A percentile compares a stretch with the other conserved stretches of the same genome.
Evolutionary conservation across 2,797 vertebrate species (phyloP).

Genomic region (Malacoraja senta): DNA sequence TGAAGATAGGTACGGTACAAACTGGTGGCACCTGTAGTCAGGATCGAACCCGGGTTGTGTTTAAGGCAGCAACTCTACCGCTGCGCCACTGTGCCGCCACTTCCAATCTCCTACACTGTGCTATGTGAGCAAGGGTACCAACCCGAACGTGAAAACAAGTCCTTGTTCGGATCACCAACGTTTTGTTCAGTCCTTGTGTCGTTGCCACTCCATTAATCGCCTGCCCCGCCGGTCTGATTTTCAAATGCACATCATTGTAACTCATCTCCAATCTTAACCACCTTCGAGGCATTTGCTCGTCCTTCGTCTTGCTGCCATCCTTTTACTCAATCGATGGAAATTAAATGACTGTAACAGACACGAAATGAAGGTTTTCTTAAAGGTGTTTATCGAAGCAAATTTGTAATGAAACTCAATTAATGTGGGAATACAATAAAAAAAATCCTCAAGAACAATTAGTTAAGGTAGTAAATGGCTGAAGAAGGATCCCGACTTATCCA

Average conservation of each 20-base stretch:
- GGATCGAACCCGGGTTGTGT: no score
- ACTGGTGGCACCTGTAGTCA: background rate
- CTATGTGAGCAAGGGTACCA: no score
- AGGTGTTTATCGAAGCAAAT: background rate
- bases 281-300: background rate
- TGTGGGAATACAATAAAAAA: background rate
- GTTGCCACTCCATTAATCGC: background rate
- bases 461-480: no score
- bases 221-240: background rate
- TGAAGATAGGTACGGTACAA: background rate
- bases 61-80: no score
- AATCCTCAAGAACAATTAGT: no score
- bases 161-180: background rate
- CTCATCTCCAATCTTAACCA: background rate
- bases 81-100: no score
- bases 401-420: background rate
- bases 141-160: background rate
- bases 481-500: no score
- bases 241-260: background rate
- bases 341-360: background rate
- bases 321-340: background rate
- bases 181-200: background rate
- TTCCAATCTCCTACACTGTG: no score
- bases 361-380: constrained; percentile 8
- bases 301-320: background rate